Base-by-base conservation (phyloP, 1,140 invertebrate species). In the Pogonomyrmex barbatus region DNA sequence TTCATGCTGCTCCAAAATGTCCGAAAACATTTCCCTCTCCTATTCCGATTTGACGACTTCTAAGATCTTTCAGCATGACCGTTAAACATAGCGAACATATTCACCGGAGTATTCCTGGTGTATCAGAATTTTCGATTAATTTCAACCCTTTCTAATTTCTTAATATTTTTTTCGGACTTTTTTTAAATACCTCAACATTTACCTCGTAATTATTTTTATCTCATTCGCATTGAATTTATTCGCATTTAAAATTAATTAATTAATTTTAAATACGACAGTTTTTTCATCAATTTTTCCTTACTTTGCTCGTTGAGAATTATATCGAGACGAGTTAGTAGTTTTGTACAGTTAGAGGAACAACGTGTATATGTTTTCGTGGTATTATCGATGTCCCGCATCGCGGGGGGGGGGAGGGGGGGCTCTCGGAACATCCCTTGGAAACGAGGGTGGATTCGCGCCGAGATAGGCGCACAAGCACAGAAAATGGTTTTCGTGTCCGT, bases 301-400 rank as follows among this genome's bases (percentile, higher is more conserved):
- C 5, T 62, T 77, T 24, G 24, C 0, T 5, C 12, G 9, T 50
- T 8, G 4, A 62, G 10, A 68, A 14, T 12, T 39, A 0, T 2
- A 5, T 63, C 45, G 30, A 33, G 24, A 60, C 4, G 24, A 9
- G 12, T 47, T 24, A 52, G 36, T 24, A 45, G 4, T 67, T 47
- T 54, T 17, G 42, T 36, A 54, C 24, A n/a, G 6, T 47, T 14
- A 17, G 47, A 10, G n/a, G 9, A 6, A 12, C 9, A 2, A 24
- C 10, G 63, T 54, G 36, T 47, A 17, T 14, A 9, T 50, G 4
- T 67, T 68, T 45, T 56, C 50, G 36, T 30, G 14, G 47, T 14
- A 54, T 56, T 81, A 45, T 78, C 45, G 30, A 47, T 78, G 76
- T 54, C 14, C 36, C 14, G 47, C n/a, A 42, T 73, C 47, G 33